Evolutionary conservation across 1,140 invertebrate species (phyloP).

Genomic region (Lepidurus apus): DNA sequence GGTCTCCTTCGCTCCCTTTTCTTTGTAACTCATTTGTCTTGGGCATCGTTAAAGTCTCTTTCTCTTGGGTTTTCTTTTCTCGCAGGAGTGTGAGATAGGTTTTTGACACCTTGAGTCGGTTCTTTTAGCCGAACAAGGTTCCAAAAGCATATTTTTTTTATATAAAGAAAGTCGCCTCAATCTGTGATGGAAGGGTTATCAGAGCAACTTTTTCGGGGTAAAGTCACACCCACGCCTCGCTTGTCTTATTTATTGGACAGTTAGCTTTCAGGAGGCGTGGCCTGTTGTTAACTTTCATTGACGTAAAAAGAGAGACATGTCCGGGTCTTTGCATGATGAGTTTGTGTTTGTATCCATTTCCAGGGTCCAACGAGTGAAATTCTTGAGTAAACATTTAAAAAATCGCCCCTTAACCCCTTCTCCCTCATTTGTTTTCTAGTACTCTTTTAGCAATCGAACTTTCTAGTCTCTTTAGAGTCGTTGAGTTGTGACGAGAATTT

Average conservation of each 20-base stretch:
- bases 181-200: constrained; percentile 2
- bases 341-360: background rate
- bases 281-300: background rate
- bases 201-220: background rate
- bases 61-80: background rate
- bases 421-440: background rate
- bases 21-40: background rate
- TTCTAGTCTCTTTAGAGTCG: background rate
- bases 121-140: background rate
- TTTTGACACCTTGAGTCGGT: constrained; percentile 6
- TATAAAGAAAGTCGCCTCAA: background rate
- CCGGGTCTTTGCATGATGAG: background rate
- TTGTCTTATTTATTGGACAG: background rate
- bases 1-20: background rate
- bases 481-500: no score
- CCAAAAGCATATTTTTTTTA: no score
- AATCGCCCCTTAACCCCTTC: background rate
- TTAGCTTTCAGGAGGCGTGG: background rate
- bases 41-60: background rate
- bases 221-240: background rate
- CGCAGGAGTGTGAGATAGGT: background rate
- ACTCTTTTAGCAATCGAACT: background rate
- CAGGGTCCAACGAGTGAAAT: constrained; percentile 1
- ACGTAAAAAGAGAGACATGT: no score
- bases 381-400: background rate